Percentiles rank a stretch among this genome's conserved stretches.
These are phyloP conservation scores for Amblyopsis rosae DNA, from an alignment of 2,113 vertebrate species.

Conservation along the genomic window DNA sequence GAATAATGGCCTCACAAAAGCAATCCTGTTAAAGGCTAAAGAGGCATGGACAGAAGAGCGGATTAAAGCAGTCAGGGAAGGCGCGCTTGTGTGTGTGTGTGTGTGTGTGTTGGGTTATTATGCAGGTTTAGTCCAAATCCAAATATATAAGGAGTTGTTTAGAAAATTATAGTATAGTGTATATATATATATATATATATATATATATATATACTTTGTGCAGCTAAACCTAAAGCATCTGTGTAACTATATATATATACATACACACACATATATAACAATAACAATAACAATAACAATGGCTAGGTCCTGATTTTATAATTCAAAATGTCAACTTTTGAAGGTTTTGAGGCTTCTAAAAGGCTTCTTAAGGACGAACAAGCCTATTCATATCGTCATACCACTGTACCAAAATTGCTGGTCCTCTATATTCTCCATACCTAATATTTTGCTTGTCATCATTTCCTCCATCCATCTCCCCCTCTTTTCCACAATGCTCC, in stretches of 20 bases:
- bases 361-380: no score
- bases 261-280: no score
- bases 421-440: slow-evolving; percentile 26
- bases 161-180: background rate
- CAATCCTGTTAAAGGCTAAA: slow-evolving; percentile 38
- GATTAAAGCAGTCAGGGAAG: slow-evolving; percentile 54
- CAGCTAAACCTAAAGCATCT: no score
- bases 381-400: no score
- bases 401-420: background rate
- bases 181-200: no score
- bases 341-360: no score
- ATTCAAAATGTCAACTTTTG: no score
- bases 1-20: slow-evolving; percentile 61
- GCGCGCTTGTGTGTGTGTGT: background rate
- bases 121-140: background rate
- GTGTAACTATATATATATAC: no score
- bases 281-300: no score
- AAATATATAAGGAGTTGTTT: background rate
- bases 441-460: slow-evolving; percentile 28
- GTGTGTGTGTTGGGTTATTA: background rate
- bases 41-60: slow-evolving; percentile 52
- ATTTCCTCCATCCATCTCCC: slow-evolving; percentile 10
- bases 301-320: no score
- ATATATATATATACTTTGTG: no score
- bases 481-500: slow-evolving; percentile 31